Base-by-base conservation (phyloP, 2,113 vertebrate species). In the Paracanthobrama guichenoti region DNA sequence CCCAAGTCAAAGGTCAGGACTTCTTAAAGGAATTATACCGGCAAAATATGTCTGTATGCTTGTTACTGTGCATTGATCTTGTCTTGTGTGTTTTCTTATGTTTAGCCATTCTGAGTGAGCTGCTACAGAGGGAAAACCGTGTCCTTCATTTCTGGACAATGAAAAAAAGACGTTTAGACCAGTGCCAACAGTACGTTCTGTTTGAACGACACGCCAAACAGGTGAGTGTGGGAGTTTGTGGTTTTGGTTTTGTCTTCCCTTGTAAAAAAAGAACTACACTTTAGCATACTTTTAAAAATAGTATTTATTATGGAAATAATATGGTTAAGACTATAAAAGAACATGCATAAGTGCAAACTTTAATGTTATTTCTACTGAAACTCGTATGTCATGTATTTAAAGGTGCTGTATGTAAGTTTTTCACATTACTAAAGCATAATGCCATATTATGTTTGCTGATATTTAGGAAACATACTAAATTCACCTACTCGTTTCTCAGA, bases 101-200 rank as follows among this genome's bases (percentile, higher is more conserved):
- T 75, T 9, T 89, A 99, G 98, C 97, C 88, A 99, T 99, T 88
- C 91, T 99, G 88, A 98, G 97, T 0, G 98, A 99, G 90, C 91
- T 99, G 84, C 92, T 99, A 4, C 98, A 99, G 94, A 96, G 98
- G 60, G 98, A 99, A 84, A 99, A 99, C 82, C 92, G 97, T 0
- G 98, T 99, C 55, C 94, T 99, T 81, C 98, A 99, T 81, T 99
- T 99, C 92, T 99, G 98, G 98, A 99, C 98, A 39, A 81, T 98
- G 91, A 99, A 98, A 92, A 99, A 99, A 87, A 91, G 97, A 2
- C 92, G 97, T 31, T 93, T 99, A 90, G 98, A 99, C 83, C 98
- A 99, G 84, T 99, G 98, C 90, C 98, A 99, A 89, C 98, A 99
- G 73, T 99, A 96, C 0, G 94, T 99, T 90, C 96, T 99, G 90